Percentiles rank a stretch among this genome's conserved stretches.
These are phyloP conservation scores for Malthinus seriepunctatus DNA, from an alignment of 2,888 invertebrate genomes.

Conservation along the genomic window DNA sequence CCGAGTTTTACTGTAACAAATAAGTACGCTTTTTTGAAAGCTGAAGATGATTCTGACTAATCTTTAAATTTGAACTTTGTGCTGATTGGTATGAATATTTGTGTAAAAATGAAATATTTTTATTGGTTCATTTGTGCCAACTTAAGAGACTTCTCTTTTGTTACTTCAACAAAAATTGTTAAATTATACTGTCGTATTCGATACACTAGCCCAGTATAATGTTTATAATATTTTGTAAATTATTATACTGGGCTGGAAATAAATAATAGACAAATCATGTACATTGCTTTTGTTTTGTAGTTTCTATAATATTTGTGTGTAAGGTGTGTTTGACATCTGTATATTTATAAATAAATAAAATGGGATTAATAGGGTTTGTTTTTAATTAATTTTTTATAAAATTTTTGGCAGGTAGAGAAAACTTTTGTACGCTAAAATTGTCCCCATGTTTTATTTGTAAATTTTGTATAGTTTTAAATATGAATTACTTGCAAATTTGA, in stretches of 20 bases:
- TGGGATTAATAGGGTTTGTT: conserved; percentile 5
- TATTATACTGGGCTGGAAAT: conserved; percentile 30
- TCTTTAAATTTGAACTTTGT: too few species aligned
- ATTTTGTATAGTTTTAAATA: conserved; percentile 6
- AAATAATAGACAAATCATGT: conserved; percentile 10
- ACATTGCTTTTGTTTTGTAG: conserved; percentile 24
- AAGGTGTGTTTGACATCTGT: conserved; percentile 26
- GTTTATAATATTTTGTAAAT: conserved; percentile 18
- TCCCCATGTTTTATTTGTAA: conserved; percentile 4
- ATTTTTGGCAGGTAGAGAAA: background rate
- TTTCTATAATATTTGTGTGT: conserved; percentile 17
- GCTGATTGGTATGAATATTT: background rate
- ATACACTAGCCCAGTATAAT: conserved; percentile 29
- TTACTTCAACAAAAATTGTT: conserved; percentile 28
- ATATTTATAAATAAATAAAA: conserved; percentile 27
- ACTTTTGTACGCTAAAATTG: background rate
- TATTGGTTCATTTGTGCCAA: conserved; percentile 40
- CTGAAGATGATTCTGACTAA: conserved; percentile 56
- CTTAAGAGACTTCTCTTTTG: conserved; percentile 35
- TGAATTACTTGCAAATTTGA: background rate
- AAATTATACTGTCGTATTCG: conserved; percentile 26
- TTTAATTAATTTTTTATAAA: background rate
- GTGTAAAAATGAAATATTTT: conserved; percentile 24
- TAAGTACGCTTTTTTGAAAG: conserved; percentile 74
- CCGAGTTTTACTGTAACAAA: conserved; percentile 79